phyloP scores from a whole-genome alignment of 2,797 vertebrate species.

The Morelia viridis region DNA sequence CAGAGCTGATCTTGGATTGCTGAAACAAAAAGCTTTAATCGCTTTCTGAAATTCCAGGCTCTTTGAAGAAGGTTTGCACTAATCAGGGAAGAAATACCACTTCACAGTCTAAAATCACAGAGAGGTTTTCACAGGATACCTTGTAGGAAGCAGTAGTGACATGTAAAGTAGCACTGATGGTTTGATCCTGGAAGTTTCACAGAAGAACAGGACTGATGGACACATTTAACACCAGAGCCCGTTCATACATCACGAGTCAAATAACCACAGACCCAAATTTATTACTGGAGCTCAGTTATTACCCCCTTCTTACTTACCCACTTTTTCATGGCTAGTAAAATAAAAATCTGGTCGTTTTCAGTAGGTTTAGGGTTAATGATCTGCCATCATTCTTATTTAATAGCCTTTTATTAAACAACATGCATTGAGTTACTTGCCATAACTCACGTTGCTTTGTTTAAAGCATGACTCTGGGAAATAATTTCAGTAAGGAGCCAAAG shows the following conservation, averaged over 20 bases:
- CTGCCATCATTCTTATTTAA: conserved; percentile 16
- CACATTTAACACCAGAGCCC: not conserved
- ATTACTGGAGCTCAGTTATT: not conserved
- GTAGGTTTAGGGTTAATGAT: not conserved
- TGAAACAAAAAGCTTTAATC: not conserved
- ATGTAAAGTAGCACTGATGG: not conserved
- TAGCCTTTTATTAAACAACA: not conserved
- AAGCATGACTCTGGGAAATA: not conserved
- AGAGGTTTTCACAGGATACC: not conserved
- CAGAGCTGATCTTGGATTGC: not conserved
- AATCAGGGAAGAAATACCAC: not conserved
- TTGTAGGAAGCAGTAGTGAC: conserved; percentile 3
- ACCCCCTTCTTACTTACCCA: not conserved
- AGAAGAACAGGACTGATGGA: not conserved
- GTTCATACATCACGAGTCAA: not conserved
- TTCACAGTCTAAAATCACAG: conserved; percentile 1
- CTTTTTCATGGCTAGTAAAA: conserved; percentile 7
- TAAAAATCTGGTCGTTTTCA: not conserved
- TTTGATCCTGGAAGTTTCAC: not conserved
- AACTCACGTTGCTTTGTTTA: not conserved
- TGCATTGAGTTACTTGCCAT: not conserved
- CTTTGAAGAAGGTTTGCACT: conserved; percentile 12
- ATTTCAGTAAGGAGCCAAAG: conserved; percentile 5
- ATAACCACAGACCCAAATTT: not conserved
- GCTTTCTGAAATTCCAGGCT: not conserved